Conservation (phyloP, 2,888 invertebrate genomes). For the Melinaea menophilus region DNA sequence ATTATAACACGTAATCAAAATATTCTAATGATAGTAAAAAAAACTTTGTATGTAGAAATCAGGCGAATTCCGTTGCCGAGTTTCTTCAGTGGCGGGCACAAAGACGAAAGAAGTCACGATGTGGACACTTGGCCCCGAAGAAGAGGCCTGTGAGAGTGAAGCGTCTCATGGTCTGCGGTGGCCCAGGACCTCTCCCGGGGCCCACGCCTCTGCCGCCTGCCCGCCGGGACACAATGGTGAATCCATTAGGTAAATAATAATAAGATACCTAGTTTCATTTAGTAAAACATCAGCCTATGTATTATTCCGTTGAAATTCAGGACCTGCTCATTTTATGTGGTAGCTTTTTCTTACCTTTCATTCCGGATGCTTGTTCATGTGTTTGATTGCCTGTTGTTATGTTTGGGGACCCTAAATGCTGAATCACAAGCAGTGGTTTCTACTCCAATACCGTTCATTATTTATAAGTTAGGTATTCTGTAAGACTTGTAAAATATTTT, state of each 20-base stretch:
- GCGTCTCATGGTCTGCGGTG: constrained; percentile 76
- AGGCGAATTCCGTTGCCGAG: constrained; percentile 86
- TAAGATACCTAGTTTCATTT: neutral
- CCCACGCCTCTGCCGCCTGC: constrained; percentile 75
- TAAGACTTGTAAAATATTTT: too few relatives aligned
- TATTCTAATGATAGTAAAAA: neutral
- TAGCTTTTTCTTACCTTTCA: too few relatives aligned
- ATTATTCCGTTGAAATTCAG: too few relatives aligned
- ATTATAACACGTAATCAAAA: neutral
- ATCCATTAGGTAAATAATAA: constrained; percentile 50
- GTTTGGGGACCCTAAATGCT: too few relatives aligned
- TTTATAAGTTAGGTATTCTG: too few relatives aligned
- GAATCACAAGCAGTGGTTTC: too few relatives aligned
- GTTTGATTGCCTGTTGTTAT: too few relatives aligned
- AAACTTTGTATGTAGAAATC: constrained; percentile 79
- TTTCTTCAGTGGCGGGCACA: constrained; percentile 74
- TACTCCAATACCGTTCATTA: too few relatives aligned
- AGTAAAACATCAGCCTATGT: neutral
- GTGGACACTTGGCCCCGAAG: constrained; percentile 81
- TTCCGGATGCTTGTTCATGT: too few relatives aligned
- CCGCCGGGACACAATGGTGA: constrained; percentile 75
- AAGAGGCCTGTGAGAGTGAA: constrained; percentile 71
- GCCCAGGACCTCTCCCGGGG: constrained; percentile 84
- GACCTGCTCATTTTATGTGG: too few relatives aligned
- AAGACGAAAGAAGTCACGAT: constrained; percentile 77